Base-by-base conservation (phyloP, 2,797 vertebrate species). In the Anisognathus igniventris region DNA sequence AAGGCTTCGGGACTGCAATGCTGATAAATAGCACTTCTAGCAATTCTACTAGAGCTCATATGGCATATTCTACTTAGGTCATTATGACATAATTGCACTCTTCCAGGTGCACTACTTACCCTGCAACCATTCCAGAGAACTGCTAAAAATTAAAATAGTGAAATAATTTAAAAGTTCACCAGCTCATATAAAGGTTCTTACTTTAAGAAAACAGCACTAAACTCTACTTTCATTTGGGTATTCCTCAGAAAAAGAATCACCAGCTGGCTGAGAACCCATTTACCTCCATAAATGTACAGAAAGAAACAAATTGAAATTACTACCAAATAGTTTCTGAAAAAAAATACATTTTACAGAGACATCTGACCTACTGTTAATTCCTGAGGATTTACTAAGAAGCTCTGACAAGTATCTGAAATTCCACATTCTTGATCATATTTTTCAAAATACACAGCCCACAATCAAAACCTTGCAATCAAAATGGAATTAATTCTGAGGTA, bases 1-100 rank as follows among this genome's bases (percentile, higher is more conserved):
- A 65, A 70, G 76, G 66, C 53, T 93, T 73, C 84, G 72, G 50
- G 33, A 68, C 73, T 77, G 51, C 58, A 89, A 72, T 71, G 56
- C 22, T 79, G 89, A 90, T 24, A 91, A 95, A 93, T 33, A 91
- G 74, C 64, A 24, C 78, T 95, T 85, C 31, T 54, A 66, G 25
- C 33, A 82, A 86, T 94, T 91, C 71, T 67, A 39, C 39, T 35
- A 10, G 20, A 86, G 62, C n/a, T 79, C 56, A 47, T n/a, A 65
- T 17, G 50, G 66, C 61, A 37, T 65, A 37, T 78, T 66, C 50
- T 47, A 14, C 82, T 88, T 58, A 92, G 56, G 65, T 83, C 83
- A 79, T 65, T 61, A 67, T 40, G 73, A 45, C 78, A 56, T 66
- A 90, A 95, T 47, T 84, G 48, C 70, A 85, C 76, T 90, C 42